A percentile compares a stretch with the other conserved stretches of the same genome.
phyloP scores from a whole-genome alignment of 2,888 invertebrate species.

The Erebia ligea region DNA sequence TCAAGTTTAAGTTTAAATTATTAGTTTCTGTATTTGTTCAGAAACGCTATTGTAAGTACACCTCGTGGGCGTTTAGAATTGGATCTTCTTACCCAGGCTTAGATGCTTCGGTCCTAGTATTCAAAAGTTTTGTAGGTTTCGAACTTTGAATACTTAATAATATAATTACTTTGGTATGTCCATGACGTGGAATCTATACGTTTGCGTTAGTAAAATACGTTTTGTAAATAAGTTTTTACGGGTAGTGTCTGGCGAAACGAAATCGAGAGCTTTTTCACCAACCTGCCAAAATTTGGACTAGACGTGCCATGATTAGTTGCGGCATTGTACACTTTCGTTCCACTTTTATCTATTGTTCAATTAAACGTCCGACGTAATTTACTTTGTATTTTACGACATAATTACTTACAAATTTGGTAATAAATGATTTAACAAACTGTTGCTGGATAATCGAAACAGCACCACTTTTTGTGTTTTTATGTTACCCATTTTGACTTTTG shows the following conservation, averaged over 20 bases:
- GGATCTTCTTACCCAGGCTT: neutral
- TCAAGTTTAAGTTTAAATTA: neutral
- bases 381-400: neutral
- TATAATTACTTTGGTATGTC: no score
- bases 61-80: neutral
- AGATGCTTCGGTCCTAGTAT: neutral
- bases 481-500: no score
- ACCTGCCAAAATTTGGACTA: conserved; percentile 34
- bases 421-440: conserved; percentile 8
- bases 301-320: conserved; percentile 33
- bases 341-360: conserved; percentile 23
- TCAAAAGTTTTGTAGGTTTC: no score
- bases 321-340: conserved; percentile 32
- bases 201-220: neutral
- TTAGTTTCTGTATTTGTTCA: neutral
- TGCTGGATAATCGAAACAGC: neutral
- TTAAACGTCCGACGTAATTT: conserved; percentile 26
- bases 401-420: neutral
- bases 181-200: neutral
- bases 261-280: conserved; percentile 21
- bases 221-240: neutral
- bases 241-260: neutral
- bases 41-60: neutral
- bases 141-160: no score
- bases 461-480: neutral